Evolutionary conservation across 2,888 invertebrate genomes (phyloP), one percentile per base, ranked within the genome.

Genomic region (Malthinus flaveolus): DNA sequence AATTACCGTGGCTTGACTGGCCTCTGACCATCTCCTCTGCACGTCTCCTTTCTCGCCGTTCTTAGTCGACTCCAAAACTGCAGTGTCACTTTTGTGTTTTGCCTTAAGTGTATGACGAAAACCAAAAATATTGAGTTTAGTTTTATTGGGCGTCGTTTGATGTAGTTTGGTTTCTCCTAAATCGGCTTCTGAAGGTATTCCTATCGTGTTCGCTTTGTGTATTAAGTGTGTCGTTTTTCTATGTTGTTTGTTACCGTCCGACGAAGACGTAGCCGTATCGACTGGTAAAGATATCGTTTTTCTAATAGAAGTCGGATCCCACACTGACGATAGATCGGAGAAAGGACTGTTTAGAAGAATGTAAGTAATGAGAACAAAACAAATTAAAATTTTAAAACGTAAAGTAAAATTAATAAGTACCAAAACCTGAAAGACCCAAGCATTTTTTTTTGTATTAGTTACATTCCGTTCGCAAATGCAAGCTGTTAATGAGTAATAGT

Each of bases 71-170:
- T 84, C 80, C 69, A 84, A 61, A 3, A 71, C 67, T 1, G 69
- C 67, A 6, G 73, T 65, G 56, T 78, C 77, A 59, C 76, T 78
- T 66, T 78, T 78, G 64, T 82, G 82, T 54, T 78, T 78, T 52
- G 79, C 77, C 59, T 82, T 80, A 63, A 86, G 76, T 5, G 85
- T 85, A 74, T 84, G 84, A 64, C 82, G 80, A 74, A 86, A 85
- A 66, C 86, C 86, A 71, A 87, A 83, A 70, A 86, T 82, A 54
- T 70, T 71, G 66, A 71, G 65, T 63, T 67, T 70, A 55, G 73
- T 66, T 57, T 71, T 67, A 36, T 67, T 68, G 62, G 64, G 68
- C 68, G 80, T 80, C 75, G 81, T 82, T 69, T 80, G 79, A 23
- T 23, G 23, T 23, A 23, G 5, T 67, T 81, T 80, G 78, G 83